A percentile compares a stretch with the other conserved stretches of the same genome.
phyloP scores from a whole-genome alignment of 2,797 vertebrate species.

The Eulemur rubriventer region DNA sequence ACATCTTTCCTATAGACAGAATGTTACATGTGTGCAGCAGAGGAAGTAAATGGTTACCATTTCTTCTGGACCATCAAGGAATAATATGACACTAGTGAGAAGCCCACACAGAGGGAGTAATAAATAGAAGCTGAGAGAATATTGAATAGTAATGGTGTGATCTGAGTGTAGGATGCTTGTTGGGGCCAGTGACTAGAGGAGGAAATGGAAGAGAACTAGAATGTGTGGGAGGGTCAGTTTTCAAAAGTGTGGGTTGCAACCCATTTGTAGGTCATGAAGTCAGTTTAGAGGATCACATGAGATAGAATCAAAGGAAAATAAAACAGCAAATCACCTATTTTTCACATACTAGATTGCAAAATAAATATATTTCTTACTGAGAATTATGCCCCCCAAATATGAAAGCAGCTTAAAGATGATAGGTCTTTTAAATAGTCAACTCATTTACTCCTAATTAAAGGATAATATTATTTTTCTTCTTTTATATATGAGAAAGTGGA shows the following conservation, averaged over 20 bases:
- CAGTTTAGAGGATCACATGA: background rate
- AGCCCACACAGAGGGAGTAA: background rate
- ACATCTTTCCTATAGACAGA: background rate
- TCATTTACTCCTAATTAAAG: background rate
- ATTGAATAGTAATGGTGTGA: background rate
- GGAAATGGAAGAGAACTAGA: background rate
- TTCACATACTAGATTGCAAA: conserved; percentile 35
- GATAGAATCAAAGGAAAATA: background rate
- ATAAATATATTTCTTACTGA: conserved; percentile 33
- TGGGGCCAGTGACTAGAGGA: background rate
- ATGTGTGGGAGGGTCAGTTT: background rate
- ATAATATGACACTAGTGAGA: background rate
- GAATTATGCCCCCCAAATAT: conserved; percentile 11
- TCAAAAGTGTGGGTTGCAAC: background rate
- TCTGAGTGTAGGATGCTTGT: background rate
- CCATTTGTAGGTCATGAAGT: background rate
- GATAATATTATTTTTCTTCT: background rate
- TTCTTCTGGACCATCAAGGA: background rate
- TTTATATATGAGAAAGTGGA: background rate
- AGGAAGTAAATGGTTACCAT: background rate
- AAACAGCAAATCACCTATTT: background rate
- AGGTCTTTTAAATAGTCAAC: background rate
- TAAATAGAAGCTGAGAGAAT: background rate
- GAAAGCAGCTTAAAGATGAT: conserved; percentile 18
- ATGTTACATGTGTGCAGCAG: background rate